Conservation (phyloP, 1,140 invertebrate genomes). For the Agrypnia vestita region DNA sequence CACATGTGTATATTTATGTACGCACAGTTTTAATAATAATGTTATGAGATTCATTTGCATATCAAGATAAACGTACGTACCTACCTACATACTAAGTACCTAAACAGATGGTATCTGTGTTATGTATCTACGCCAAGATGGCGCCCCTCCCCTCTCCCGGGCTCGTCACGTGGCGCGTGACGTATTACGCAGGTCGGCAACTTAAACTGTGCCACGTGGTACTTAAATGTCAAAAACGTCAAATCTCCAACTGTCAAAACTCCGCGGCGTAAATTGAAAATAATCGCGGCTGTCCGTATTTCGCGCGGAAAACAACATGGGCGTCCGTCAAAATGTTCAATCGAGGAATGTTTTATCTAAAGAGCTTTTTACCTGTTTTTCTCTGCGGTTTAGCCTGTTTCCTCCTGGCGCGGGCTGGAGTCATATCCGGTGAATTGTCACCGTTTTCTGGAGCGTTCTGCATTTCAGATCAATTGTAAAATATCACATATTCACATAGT, state of each 20-base stretch:
- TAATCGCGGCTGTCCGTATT: background rate
- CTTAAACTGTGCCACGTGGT: conserved; percentile 52
- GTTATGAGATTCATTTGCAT: no score
- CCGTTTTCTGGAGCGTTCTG: conserved; percentile 8
- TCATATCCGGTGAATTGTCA: conserved; percentile 30
- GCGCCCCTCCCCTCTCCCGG: background rate
- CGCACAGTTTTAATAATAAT: no score
- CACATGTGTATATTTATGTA: no score
- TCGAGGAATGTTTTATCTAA: background rate
- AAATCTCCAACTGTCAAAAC: conserved; percentile 8
- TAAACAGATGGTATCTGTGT: background rate
- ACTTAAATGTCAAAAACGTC: conserved; percentile 37
- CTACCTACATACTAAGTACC: no score
- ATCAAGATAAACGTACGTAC: no score
- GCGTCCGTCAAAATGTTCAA: background rate
- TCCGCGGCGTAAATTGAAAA: background rate
- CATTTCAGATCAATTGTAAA: conserved; percentile 11
- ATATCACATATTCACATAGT: background rate
- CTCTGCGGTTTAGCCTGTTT: conserved; percentile 57
- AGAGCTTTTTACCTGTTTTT: conserved; percentile 53
- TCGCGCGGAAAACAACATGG: background rate
- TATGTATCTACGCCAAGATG: background rate
- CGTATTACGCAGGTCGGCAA: conserved; percentile 55
- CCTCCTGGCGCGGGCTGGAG: conserved; percentile 41
- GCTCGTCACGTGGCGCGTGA: conserved; percentile 42